Conservation (phyloP, 2,888 invertebrate genomes). For the Morpho achilles region DNA sequence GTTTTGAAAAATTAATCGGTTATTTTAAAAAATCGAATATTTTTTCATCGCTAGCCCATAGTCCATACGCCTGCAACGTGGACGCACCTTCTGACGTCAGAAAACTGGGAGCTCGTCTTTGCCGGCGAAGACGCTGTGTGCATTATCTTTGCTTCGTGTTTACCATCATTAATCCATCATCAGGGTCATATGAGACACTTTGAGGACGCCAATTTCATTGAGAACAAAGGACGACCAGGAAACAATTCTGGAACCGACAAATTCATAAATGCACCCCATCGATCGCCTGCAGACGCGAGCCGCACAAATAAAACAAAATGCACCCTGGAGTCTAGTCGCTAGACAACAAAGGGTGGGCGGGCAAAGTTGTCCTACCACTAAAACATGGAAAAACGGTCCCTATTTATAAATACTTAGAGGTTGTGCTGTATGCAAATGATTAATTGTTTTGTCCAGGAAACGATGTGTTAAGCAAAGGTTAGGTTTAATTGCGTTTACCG, state of each 20-base stretch:
- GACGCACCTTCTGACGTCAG: too few relatives aligned
- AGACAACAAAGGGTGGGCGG: slow-evolving; percentile 71
- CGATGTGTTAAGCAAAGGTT: slow-evolving; percentile 67
- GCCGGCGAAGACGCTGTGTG: too few relatives aligned
- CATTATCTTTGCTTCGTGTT: too few relatives aligned
- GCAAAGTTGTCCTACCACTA: slow-evolving; percentile 38
- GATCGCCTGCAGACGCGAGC: slow-evolving; percentile 39
- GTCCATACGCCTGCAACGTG: too few relatives aligned
- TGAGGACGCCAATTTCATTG: too few relatives aligned
- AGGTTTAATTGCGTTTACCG: slow-evolving; percentile 68
- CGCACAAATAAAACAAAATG: slow-evolving; percentile 70
- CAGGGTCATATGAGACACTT: too few relatives aligned
- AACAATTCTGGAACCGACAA: slow-evolving; percentile 23
- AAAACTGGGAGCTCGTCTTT: too few relatives aligned
- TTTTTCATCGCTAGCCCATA: too few relatives aligned
- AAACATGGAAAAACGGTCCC: slow-evolving; percentile 31
- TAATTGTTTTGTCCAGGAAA: slow-evolving; percentile 45
- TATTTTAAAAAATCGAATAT: too few relatives aligned
- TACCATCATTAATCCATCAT: too few relatives aligned
- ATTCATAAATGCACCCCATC: slow-evolving; percentile 42
- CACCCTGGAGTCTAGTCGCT: slow-evolving; percentile 62
- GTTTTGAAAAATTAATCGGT: too few relatives aligned
- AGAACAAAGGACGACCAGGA: slow-evolving; percentile 11
- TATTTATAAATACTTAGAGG: slow-evolving; percentile 29
- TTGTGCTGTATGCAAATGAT: slow-evolving; percentile 18